A percentile compares a stretch with the other conserved stretches of the same genome.
phyloP scores from a whole-genome alignment of 2,113 vertebrate genomes.

The Paramormyrops kingsleyae region DNA sequence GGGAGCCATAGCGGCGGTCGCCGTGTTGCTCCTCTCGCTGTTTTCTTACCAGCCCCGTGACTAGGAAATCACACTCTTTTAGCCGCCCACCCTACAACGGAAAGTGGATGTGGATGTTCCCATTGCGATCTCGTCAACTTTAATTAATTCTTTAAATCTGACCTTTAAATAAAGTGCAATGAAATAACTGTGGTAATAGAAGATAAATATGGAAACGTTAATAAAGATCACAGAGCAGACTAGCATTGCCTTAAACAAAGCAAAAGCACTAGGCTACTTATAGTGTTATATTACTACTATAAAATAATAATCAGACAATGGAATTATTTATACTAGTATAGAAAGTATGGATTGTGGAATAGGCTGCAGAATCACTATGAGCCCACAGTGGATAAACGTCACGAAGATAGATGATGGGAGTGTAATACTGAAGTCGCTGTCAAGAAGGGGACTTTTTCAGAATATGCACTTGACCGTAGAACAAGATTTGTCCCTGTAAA shows the following conservation, averaged over 20 bases:
- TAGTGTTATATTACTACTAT: neutral
- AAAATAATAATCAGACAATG: neutral
- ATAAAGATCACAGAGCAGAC: neutral
- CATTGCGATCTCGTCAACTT: neutral
- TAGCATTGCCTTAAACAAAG: neutral
- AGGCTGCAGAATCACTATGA: neutral
- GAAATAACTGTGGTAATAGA: neutral
- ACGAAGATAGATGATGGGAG: neutral
- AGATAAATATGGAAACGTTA: neutral
- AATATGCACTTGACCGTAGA: neutral
- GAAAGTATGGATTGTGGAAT: neutral
- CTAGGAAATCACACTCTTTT: neutral
- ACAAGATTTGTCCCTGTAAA: neutral
- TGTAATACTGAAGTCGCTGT: neutral
- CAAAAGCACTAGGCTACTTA: neutral
- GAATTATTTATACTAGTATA: neutral
- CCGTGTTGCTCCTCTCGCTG: neutral
- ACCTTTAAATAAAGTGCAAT: neutral
- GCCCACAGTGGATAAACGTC: neutral
- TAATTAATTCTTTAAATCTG: neutral
- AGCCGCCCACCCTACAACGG: neutral
- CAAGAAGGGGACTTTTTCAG: neutral
- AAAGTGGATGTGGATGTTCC: neutral
- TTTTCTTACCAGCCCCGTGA: neutral
- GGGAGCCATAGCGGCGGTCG: neutral